phyloP scores from a whole-genome alignment of 2,888 invertebrate species.

The Epirrita christyi region DNA sequence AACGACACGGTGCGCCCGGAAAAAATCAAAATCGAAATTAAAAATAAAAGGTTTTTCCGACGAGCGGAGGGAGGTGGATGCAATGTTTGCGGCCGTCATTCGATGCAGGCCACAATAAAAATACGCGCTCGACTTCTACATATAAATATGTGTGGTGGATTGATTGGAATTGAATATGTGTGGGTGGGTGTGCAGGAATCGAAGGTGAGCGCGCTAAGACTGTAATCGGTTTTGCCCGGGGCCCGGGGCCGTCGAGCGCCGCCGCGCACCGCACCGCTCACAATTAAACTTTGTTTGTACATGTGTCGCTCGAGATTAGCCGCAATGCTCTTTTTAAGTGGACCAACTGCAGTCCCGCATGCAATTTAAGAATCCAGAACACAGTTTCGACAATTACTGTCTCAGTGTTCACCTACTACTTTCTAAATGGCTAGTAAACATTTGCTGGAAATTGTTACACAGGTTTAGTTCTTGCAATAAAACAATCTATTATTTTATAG shows the following conservation, averaged over 20 bases:
- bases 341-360: slow-evolving; percentile 71
- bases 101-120: slow-evolving; percentile 83
- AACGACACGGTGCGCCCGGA: slow-evolving; percentile 76
- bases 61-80: slow-evolving; percentile 74
- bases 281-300: slow-evolving; percentile 85
- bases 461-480: slow-evolving; percentile 8
- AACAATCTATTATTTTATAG: background rate
- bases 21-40: slow-evolving; percentile 85
- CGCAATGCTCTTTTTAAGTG: slow-evolving; percentile 83
- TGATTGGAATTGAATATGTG: slow-evolving; percentile 84
- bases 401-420: slow-evolving; percentile 27
- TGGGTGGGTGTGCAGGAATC: slow-evolving; percentile 71
- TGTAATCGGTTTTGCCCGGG: slow-evolving; percentile 83
- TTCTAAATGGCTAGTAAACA: slow-evolving; percentile 13
- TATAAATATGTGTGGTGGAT: slow-evolving; percentile 81
- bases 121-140: slow-evolving; percentile 74
- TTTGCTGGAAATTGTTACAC: slow-evolving; percentile 7
- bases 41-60: slow-evolving; percentile 79
- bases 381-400: slow-evolving; percentile 65
- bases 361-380: slow-evolving; percentile 78
- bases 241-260: slow-evolving; percentile 41
- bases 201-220: slow-evolving; percentile 83
- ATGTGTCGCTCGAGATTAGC: slow-evolving; percentile 84
- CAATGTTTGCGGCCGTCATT: slow-evolving; percentile 83
- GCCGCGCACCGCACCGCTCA: slow-evolving; percentile 60